Base-by-base conservation (phyloP, 1,140 invertebrate genomes). In the Monomorium pharaonis region DNA sequence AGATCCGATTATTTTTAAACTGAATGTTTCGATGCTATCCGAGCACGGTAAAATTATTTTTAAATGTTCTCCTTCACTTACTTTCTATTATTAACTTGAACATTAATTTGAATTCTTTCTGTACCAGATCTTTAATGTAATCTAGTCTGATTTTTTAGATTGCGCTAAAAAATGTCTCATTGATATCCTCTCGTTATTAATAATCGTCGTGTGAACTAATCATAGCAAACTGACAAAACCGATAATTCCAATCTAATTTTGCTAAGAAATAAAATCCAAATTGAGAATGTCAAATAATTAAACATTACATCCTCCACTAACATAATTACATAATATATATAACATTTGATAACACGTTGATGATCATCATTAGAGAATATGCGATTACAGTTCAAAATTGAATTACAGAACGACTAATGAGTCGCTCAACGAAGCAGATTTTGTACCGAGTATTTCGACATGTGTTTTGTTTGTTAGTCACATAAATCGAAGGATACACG, bases 1-100 rank as follows among this genome's bases (percentile, higher is more conserved):
- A 27, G 16, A 42, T 3, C 16, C 21, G 37, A 62, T 62, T 76
- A 76, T 76, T 76, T 76, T 62, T 62, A 62, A 24, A 18, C 56
- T 14, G 16, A 4, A n/a, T 21, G 30, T 76, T 76, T 58, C n/a
- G n/a, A n/a, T n/a, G n/a, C n/a, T n/a, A n/a, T n/a, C 42, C 18
- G 4, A 24, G 9, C 9, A 6, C 7, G 4, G 24, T 24, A 0
- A 37, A 37, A 44, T 76, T 1, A 44, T 44, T 30, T 60, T 42
- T 75, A 0, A 42, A 24, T 42, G 1, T 30, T 27, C 9, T 76
- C 18, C 18, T 44, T 44, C 54, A 30, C 7, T 76, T n/a, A 44
- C 6, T 44, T 44, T 44, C n/a, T n/a, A n/a, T 75, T 75, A 75
- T 58, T 42, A 33, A 42, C 12, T 44, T 14, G 0, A 44, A 62